Conservation (phyloP, 2,113 vertebrate genomes). For the Actenoides hombroni region DNA sequence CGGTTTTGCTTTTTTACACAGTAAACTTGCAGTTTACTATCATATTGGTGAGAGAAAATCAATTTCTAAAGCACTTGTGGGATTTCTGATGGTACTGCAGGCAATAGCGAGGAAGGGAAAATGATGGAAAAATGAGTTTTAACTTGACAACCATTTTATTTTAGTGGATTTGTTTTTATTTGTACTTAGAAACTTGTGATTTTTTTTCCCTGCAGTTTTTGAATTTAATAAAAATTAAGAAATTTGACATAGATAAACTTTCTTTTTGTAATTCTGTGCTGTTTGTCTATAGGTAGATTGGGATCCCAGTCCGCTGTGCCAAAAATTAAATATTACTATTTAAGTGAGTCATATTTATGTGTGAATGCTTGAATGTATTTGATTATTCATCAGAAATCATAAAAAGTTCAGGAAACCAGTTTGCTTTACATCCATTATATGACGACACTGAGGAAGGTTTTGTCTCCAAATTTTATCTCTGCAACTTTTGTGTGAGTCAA, state of each 20-base stretch:
- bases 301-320: slow-evolving; percentile 22
- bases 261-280: slow-evolving; percentile 52
- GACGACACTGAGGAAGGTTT: neutral
- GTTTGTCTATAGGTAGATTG: slow-evolving; percentile 50
- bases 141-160: slow-evolving; percentile 59
- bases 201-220: slow-evolving; percentile 41
- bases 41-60: neutral
- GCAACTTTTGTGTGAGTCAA: neutral
- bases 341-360: neutral
- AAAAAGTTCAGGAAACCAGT: neutral
- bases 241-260: slow-evolving; percentile 51
- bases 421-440: neutral
- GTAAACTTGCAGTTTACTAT: slow-evolving; percentile 48
- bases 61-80: slow-evolving; percentile 20
- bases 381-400: neutral
- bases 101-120: slow-evolving; percentile 12
- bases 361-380: slow-evolving; percentile 32
- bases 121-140: slow-evolving; percentile 13
- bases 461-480: neutral
- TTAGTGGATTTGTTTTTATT: slow-evolving; percentile 52
- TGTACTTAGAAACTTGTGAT: slow-evolving; percentile 63
- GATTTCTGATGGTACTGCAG: slow-evolving; percentile 28
- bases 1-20: slow-evolving; percentile 1
- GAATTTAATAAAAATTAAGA: slow-evolving; percentile 66
- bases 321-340: slow-evolving; percentile 24